A percentile compares a stretch with the other conserved stretches of the same genome.
Conservation (phyloP, 2,888 invertebrate species). For the Nomada fabriciana region DNA sequence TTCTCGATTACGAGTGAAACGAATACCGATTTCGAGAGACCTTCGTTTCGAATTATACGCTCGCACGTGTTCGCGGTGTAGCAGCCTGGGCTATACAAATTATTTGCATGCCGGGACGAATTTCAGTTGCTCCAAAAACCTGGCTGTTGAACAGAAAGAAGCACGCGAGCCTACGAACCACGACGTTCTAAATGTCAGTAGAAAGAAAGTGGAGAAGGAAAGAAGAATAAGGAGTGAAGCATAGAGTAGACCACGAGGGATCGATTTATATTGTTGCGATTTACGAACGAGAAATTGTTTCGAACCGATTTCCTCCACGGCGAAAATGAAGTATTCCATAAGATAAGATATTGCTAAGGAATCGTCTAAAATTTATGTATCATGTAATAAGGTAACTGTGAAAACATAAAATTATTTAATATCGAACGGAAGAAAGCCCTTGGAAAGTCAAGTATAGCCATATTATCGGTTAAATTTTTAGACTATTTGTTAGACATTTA, state of each 20-base stretch:
- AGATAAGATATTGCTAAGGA: no score
- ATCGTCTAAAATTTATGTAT: no score
- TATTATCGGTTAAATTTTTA: no score
- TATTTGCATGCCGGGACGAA: slow-evolving; percentile 65
- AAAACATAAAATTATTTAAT: no score
- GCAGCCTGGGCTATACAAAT: slow-evolving; percentile 52
- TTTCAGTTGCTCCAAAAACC: slow-evolving; percentile 62
- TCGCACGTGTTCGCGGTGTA: slow-evolving; percentile 17
- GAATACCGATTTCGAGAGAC: slow-evolving; percentile 31
- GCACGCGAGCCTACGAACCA: slow-evolving; percentile 62
- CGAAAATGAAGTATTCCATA: not conserved
- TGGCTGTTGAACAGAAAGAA: slow-evolving; percentile 61
- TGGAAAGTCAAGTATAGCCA: no score
- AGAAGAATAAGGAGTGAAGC: slow-evolving; percentile 1
- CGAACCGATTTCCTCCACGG: not conserved
- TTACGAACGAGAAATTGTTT: slow-evolving; percentile 17
- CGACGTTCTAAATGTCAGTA: slow-evolving; percentile 58
- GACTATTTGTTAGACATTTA: no score
- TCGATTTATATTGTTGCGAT: slow-evolving; percentile 28
- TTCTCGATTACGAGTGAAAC: slow-evolving; percentile 35
- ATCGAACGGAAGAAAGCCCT: no score
- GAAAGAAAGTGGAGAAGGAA: slow-evolving; percentile 6
- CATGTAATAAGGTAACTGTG: no score
- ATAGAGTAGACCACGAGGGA: slow-evolving; percentile 1
- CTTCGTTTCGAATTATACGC: slow-evolving; percentile 49